phyloP scores from a whole-genome alignment of 2,888 invertebrate species.

The Chrysolina americana region DNA sequence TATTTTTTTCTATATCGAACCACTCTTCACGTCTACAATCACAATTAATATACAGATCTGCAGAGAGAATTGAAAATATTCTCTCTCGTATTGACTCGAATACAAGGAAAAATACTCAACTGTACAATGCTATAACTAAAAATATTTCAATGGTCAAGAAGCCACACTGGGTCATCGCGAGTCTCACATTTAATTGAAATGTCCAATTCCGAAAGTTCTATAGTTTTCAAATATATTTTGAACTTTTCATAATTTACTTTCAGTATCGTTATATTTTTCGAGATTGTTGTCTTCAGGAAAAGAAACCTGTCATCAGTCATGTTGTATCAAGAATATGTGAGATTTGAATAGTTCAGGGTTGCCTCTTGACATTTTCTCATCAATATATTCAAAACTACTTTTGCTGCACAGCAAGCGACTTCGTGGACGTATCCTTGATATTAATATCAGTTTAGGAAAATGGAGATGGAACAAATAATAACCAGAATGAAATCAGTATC shows the following conservation, averaged over 20 bases:
- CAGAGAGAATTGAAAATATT: not conserved
- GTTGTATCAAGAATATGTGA: not conserved
- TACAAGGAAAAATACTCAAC: not conserved
- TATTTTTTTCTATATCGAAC: not conserved
- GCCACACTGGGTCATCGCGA: not conserved
- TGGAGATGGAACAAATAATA: no score
- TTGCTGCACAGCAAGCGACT: not conserved
- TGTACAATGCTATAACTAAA: not conserved
- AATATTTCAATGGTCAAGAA: not conserved
- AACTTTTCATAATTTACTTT: no score
- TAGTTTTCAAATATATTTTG: no score
- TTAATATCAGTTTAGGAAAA: not conserved
- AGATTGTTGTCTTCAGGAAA: no score
- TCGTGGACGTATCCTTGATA: not conserved
- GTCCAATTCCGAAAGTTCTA: no score
- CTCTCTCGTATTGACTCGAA: not conserved
- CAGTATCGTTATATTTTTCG: no score
- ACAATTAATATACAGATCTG: not conserved
- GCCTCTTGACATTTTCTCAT: not conserved
- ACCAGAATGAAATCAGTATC: no score
- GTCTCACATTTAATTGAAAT: not conserved
- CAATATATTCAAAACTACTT: not conserved
- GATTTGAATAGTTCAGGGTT: not conserved
- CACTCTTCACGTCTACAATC: not conserved
- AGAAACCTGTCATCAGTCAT: not conserved